Conservation (phyloP, 2,797 vertebrate species). For the Anguilla megastoma region DNA sequence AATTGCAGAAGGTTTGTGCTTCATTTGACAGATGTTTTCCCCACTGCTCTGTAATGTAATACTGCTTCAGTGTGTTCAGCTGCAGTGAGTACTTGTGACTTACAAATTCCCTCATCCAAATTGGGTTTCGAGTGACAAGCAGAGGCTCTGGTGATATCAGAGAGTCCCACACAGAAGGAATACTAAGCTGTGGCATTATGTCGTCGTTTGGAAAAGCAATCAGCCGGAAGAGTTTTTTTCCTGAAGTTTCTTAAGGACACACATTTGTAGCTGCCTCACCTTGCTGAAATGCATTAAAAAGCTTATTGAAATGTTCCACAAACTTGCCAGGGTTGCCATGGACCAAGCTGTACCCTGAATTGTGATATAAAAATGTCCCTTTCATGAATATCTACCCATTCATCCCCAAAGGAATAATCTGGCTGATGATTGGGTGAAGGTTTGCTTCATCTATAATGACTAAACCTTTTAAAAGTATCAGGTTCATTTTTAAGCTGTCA, state of each 20-base stretch:
- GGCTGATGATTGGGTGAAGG: background rate
- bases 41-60: conserved; percentile 36
- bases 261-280: background rate
- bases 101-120: conserved; percentile 15
- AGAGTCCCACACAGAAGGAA: background rate
- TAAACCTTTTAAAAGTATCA: background rate
- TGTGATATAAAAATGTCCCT: background rate
- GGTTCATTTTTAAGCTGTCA: background rate
- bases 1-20: conserved; percentile 40
- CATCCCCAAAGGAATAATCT: background rate
- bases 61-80: background rate
- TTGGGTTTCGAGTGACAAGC: conserved; percentile 21
- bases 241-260: background rate
- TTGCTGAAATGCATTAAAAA: conserved; percentile 45
- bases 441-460: background rate
- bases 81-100: conserved; percentile 1
- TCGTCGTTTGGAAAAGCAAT: conserved; percentile 11
- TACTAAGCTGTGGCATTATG: background rate
- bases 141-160: conserved; percentile 15
- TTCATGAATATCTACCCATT: background rate
- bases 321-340: conserved; percentile 48
- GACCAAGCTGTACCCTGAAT: background rate
- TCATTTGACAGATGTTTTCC: conserved; percentile 53
- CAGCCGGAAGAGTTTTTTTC: conserved; percentile 8
- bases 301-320: conserved; percentile 46